phyloP scores from a whole-genome alignment of 1,140 invertebrate species.

The Stegodyphus mimosarum region DNA sequence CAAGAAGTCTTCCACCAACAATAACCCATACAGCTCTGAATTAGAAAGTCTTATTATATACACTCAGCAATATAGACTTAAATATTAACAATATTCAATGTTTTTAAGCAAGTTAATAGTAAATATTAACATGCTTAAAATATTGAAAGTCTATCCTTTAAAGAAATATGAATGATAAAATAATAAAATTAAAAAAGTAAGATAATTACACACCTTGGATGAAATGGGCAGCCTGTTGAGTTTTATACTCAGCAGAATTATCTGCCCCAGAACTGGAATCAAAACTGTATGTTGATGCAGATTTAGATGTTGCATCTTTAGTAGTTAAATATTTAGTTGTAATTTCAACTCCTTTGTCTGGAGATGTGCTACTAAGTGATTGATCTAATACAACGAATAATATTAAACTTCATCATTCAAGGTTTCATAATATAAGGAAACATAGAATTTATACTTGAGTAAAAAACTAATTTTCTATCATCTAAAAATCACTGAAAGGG shows the following conservation, averaged over 20 bases:
- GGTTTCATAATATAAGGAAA: not conserved
- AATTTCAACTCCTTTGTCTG: not conserved
- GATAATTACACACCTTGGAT: conserved; percentile 8
- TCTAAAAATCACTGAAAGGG: not conserved
- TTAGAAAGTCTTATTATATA: too few species aligned
- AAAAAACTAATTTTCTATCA: not conserved
- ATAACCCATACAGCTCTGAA: too few species aligned
- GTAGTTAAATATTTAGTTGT: not conserved
- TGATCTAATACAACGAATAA: not conserved
- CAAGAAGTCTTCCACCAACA: too few species aligned
- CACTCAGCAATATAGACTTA: not conserved
- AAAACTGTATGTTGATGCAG: conserved; percentile 6
- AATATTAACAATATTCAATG: too few species aligned
- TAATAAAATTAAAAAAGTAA: not conserved
- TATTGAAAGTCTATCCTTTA: not conserved
- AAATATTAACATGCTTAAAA: not conserved
- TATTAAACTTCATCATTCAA: not conserved
- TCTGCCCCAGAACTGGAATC: not conserved
- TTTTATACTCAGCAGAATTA: not conserved
- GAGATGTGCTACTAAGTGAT: not conserved
- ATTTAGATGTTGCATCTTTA: not conserved
- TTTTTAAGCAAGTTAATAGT: too few species aligned
- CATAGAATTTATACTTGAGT: not conserved
- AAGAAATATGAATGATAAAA: not conserved
- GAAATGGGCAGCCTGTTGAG: conserved; percentile 1